Evolutionary conservation across 2,888 invertebrate species (phyloP).

Genomic region (Netelia virgata): DNA sequence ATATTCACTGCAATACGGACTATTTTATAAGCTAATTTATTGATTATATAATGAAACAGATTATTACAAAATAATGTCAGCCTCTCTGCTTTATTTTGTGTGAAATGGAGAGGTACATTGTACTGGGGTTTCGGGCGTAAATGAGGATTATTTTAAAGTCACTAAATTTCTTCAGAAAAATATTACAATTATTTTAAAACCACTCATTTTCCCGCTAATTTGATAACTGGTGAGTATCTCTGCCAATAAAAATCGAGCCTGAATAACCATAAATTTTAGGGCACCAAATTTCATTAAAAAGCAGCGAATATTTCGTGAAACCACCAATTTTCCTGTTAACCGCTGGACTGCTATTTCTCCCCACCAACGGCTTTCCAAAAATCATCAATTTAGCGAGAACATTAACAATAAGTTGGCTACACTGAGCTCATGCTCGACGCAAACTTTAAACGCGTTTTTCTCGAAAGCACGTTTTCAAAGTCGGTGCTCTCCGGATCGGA

Average conservation of each 20-base stretch:
- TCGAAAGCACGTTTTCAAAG: no score
- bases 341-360: conserved; percentile 4
- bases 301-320: neutral
- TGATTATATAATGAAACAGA: neutral
- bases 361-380: neutral
- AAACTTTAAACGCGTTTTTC: no score
- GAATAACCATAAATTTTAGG: neutral
- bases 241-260: no score
- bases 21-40: neutral
- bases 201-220: neutral
- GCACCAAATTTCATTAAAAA: conserved; percentile 18
- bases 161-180: neutral
- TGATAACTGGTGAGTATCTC: neutral
- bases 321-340: conserved; percentile 32
- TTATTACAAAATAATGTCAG: neutral
- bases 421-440: no score
- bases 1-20: neutral
- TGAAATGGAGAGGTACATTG: no score
- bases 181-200: neutral
- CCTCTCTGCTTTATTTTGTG: no score
- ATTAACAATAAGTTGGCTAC: no score
- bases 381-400: no score
- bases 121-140: neutral
- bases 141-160: neutral
- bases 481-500: no score